These are phyloP conservation scores for Anguilla megastoma DNA, from an alignment of 2,797 vertebrate genomes.

Conservation along the genomic window DNA sequence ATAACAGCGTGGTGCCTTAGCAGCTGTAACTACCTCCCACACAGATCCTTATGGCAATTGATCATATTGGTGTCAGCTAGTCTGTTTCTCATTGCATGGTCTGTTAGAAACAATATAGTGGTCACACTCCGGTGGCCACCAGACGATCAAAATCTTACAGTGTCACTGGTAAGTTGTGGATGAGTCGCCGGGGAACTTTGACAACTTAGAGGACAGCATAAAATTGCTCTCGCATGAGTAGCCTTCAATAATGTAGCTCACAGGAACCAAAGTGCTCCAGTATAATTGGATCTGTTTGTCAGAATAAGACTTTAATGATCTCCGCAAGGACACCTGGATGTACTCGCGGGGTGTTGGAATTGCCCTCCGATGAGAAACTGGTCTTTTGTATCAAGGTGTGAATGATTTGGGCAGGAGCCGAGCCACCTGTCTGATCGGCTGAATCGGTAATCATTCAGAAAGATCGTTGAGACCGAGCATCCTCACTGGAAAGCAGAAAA, in stretches of 20 bases:
- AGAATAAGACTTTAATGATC: neutral
- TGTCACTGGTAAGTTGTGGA: conserved; percentile 5
- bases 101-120: neutral
- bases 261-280: neutral
- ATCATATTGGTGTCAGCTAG: neutral
- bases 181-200: neutral
- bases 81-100: conserved; percentile 8
- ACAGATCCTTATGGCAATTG: neutral
- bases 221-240: conserved; percentile 1
- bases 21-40: neutral
- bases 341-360: neutral
- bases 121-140: neutral
- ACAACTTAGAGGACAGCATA: neutral
- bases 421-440: neutral
- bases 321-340: neutral
- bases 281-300: neutral
- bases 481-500: neutral
- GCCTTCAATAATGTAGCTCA: conserved; percentile 1
- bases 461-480: neutral
- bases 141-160: neutral
- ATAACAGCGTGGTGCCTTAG: neutral
- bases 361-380: neutral
- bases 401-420: neutral
- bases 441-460: neutral
- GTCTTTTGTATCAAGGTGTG: neutral